Percentiles rank a stretch among this genome's conserved stretches.
Conservation (phyloP, 2,113 vertebrate genomes). For the Xiphophorus hellerii region DNA sequence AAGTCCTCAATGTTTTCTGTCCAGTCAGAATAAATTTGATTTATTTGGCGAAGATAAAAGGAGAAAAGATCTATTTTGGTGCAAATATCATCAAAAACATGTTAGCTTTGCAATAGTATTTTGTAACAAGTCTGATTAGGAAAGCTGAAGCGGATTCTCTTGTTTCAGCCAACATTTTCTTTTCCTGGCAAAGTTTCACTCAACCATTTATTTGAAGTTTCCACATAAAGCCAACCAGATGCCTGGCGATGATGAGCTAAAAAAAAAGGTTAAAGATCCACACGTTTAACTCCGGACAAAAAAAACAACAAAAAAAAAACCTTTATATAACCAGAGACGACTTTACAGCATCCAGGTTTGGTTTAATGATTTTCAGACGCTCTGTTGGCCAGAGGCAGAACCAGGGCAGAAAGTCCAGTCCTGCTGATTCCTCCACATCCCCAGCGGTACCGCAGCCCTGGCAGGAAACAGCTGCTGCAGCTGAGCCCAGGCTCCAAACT, state of each 20-base stretch:
- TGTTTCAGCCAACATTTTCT: no score
- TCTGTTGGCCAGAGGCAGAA: neutral
- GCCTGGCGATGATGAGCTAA: neutral
- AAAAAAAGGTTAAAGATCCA: neutral
- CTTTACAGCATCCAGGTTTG: neutral
- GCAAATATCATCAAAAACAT: no score
- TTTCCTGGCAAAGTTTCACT: no score
- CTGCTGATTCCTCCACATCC: neutral
- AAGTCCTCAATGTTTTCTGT: no score
- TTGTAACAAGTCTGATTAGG: no score
- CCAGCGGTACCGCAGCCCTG: neutral
- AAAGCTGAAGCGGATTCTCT: no score
- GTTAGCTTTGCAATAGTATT: no score
- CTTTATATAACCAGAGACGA: no score
- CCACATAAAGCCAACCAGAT: neutral
- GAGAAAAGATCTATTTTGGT: no score
- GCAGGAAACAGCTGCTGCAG: slow-evolving; percentile 29
- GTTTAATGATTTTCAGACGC: neutral
- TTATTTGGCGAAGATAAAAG: no score
- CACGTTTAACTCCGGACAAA: neutral
- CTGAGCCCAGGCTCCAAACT: neutral
- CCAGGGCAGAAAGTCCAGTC: neutral
- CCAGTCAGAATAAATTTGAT: no score
- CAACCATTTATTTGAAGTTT: neutral
- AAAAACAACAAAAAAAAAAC: neutral